A percentile compares a stretch with the other conserved stretches of the same genome.
phyloP scores from a whole-genome alignment of 2,113 vertebrate genomes.

The Apodemus speciosus region DNA sequence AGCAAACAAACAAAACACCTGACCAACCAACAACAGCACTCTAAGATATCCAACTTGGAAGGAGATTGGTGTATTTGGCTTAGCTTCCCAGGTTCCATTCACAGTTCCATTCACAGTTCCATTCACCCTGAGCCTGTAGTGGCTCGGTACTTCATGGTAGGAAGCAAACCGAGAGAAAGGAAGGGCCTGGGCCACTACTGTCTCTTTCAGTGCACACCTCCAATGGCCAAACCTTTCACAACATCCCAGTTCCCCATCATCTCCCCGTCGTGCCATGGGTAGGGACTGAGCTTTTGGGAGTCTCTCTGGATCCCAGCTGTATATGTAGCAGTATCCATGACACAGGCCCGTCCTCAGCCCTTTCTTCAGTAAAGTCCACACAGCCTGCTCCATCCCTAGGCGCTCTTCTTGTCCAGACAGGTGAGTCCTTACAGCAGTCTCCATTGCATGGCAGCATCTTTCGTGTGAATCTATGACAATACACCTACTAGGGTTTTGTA shows the following conservation, averaged over 20 bases:
- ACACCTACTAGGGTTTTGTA: not conserved
- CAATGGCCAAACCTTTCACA: not conserved
- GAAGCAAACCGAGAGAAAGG: not conserved
- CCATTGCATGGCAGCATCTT: not conserved
- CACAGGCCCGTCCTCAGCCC: not conserved
- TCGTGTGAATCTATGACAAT: not conserved
- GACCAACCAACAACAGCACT: not conserved
- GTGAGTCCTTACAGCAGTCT: not conserved
- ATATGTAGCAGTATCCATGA: no score
- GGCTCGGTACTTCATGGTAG: not conserved
- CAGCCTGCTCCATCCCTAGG: not conserved
- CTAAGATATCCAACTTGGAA: not conserved
- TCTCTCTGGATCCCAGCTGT: not conserved
- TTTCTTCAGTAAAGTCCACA: not conserved
- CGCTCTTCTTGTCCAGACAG: not conserved
- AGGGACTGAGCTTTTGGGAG: not conserved
- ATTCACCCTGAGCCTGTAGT: not conserved
- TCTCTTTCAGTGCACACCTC: not conserved
- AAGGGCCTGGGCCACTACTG: not conserved
- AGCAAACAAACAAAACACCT: not conserved
- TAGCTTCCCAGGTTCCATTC: not conserved
- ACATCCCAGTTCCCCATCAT: not conserved
- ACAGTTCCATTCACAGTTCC: not conserved
- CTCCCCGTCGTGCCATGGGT: no score
- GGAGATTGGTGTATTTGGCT: not conserved